Base-by-base conservation (phyloP, 2,888 invertebrate species). In the Isotomurus palustris region DNA sequence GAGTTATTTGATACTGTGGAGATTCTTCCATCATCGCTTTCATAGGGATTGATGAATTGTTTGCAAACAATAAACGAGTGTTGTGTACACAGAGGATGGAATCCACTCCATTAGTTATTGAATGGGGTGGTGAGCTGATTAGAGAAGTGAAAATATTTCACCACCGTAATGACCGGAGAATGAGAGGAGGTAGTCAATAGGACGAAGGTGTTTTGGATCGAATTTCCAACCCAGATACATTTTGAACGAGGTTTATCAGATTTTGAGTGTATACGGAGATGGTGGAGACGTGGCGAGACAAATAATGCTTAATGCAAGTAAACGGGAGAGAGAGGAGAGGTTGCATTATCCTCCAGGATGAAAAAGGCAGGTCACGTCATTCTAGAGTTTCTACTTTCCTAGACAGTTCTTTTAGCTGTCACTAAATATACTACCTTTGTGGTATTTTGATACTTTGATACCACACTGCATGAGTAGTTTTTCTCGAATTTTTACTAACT, bases 181-280 rank as follows among this genome's bases (percentile, higher is more conserved):
- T 24, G 14, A 43, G 5, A 43, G 17, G 28, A 17, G 14, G 47
- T 17, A 10, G 22, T 28, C 17, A 14, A 28, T 21, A 8, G 10
- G n/a, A 17, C n/a, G 47, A 47, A 47, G 47, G 47, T 47, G 47
- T 47, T 22, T 27, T 10, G 28, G 47, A 47, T 47, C 47, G 17
- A 47, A 47, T 47, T 47, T 27, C 47, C 6, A 25, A 27, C 6
- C n/a, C 27, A 25, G 21, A 25, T 17, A 27, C 5, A 21, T 43
- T 40, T 19, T 4, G 14, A 43, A 21, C n/a, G n/a, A n/a, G 5
- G 22, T 43, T 22, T 22, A 5, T 22, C 19, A 3, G 22, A 43
- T 43, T 43, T 43, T 40, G 8, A 6, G 21, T 32, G 32, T 32
- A 8, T 32, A 8, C 8, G 14, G 14, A 32, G 8, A 32, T 8